These are phyloP conservation scores for Lerema accius DNA, from an alignment of 1,140 invertebrate species.

Conservation along the genomic window DNA sequence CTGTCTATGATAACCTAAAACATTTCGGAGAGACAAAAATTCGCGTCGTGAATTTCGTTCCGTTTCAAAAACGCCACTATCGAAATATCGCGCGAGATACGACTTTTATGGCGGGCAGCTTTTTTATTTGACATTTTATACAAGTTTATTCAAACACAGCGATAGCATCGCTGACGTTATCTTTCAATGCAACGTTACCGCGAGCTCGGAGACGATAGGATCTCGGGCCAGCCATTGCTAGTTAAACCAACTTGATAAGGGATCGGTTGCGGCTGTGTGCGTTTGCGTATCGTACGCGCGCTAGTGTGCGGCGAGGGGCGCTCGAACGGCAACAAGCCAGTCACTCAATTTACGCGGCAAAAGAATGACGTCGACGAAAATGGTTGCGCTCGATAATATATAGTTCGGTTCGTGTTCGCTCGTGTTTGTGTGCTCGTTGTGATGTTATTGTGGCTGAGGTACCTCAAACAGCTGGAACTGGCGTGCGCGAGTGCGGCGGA, in stretches of 20 bases:
- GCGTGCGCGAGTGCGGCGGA: constrained; percentile 61
- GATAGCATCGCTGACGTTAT: constrained; percentile 80
- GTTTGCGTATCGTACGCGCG: constrained; percentile 46
- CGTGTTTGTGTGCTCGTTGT: constrained; percentile 51
- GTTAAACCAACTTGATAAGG: constrained; percentile 80
- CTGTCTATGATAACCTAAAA: neutral
- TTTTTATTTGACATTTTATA: constrained; percentile 83
- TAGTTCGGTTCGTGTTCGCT: constrained; percentile 40
- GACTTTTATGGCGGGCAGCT: constrained; percentile 73
- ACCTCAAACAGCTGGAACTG: constrained; percentile 76
- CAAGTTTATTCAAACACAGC: constrained; percentile 82
- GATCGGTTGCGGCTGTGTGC: constrained; percentile 66
- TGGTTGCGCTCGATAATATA: constrained; percentile 51
- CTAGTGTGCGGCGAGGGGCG: constrained; percentile 64
- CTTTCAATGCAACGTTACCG: constrained; percentile 82
- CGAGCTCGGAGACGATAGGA: constrained; percentile 73
- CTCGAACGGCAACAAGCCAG: constrained; percentile 60
- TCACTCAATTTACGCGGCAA: constrained; percentile 78
- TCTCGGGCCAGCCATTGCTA: constrained; percentile 80
- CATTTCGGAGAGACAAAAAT: constrained; percentile 15
- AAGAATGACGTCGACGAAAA: constrained; percentile 74
- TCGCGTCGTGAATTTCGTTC: constrained; percentile 39
- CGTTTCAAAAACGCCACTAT: constrained; percentile 48
- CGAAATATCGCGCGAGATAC: constrained; percentile 66
- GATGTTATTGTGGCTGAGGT: constrained; percentile 79